Evolutionary conservation across 1,140 invertebrate species (phyloP), one percentile per base, ranked within the genome.

Genomic region (Planococcus citri): DNA sequence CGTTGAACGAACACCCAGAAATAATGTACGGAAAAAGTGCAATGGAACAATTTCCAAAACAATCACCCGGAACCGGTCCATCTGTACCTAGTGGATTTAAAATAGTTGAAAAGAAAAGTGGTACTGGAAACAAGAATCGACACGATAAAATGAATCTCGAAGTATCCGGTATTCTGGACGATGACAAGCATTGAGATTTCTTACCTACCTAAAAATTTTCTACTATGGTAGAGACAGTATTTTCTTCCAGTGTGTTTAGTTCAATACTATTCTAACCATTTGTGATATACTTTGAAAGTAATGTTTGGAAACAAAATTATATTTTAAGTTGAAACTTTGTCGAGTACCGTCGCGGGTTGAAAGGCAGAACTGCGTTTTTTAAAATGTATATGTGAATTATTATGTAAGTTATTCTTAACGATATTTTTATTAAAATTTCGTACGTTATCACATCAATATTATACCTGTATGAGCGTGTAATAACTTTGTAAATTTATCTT

Each of bases 1-100:
- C 86, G 0, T 77, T 88, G 69, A 82, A 79, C 24, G 86, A 88
- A 72, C 85, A 87, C 74, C 85, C 85, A 1, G 85, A 87, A 74
- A 74, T 87, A 17, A 75, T 84, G 72, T 79, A 81, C 24, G 76
- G 78, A 68, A 80, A 82, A 14, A 79, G 80, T n/a, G n/a, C n/a
- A 29, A 73, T 75, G 33, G 75, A 73, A 33, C 41, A 14, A 51
- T 51, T 17, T 20, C 41, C 10, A 51, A 51, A 51, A 20, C 41
- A 51, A 14, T 4, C 41, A 51, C 4, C 29, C 17, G 41, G n/a
- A 51, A 51, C 4, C 17, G 17, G 41, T 51, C 41, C 41, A 51
- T 9, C 33, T 8, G 33, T 20, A 3, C n/a, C n/a, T 14, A 9
- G 6, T 20, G 41, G 6, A 6, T 51, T 51, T n/a, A 51, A 51